These are phyloP conservation scores for Clusia tigrina DNA, from an alignment of 2,888 invertebrate genomes.

Conservation along the genomic window DNA sequence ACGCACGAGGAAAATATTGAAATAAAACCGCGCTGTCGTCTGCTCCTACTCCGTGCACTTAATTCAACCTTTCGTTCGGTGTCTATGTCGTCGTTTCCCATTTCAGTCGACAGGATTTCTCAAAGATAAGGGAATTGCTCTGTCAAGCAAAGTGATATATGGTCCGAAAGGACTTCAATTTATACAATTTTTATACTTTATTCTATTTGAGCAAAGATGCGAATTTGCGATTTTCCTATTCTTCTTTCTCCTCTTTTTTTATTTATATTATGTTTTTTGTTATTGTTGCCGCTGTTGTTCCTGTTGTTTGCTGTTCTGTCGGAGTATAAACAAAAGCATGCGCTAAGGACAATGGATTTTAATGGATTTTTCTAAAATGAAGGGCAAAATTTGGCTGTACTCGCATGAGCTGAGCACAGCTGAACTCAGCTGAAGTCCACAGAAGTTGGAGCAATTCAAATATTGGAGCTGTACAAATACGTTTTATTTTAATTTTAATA, in stretches of 20 bases:
- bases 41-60: conserved; percentile 39
- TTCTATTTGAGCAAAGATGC: conserved; percentile 47
- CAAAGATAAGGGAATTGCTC: conserved; percentile 73
- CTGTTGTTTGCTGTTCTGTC: too few relatives aligned
- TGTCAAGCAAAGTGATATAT: conserved; percentile 75
- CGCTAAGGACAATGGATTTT: conserved; percentile 32
- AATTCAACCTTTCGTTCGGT: conserved; percentile 39
- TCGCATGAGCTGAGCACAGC: background rate
- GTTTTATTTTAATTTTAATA: conserved; percentile 55
- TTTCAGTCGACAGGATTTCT: conserved; percentile 64
- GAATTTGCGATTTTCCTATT: conserved; percentile 60
- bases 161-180: conserved; percentile 69
- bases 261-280: conserved; percentile 24
- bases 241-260: conserved; percentile 54
- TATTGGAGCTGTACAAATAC: conserved; percentile 9
- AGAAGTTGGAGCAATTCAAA: conserved; percentile 3
- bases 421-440: too few relatives aligned
- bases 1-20: conserved; percentile 54
- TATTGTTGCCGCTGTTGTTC: conserved; percentile 34
- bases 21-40: conserved; percentile 59
- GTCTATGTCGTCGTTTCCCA: conserved; percentile 48
- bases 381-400: conserved; percentile 7
- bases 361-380: conserved; percentile 40
- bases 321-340: conserved; percentile 18
- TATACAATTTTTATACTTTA: conserved; percentile 61